phyloP scores from a whole-genome alignment of 2,888 invertebrate genomes.

The Augochlorella aurata region DNA sequence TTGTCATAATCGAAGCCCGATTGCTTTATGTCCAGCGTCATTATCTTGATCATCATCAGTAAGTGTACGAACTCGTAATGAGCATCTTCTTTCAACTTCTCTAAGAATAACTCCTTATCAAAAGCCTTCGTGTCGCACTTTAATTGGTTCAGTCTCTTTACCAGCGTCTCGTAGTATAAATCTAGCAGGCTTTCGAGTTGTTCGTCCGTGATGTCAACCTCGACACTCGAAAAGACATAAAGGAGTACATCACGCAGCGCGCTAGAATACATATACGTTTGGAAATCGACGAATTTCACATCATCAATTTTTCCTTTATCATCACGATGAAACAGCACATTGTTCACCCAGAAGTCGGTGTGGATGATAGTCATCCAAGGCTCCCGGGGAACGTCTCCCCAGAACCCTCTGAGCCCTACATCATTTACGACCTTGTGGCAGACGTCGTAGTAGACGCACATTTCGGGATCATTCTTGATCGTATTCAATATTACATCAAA shows the following conservation, averaged over 20 bases:
- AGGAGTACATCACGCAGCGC: slow-evolving; percentile 84
- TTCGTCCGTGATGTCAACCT: slow-evolving; percentile 80
- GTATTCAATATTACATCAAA: slow-evolving; percentile 53
- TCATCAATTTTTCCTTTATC: slow-evolving; percentile 77
- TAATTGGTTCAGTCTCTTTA: slow-evolving; percentile 80
- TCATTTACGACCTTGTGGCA: slow-evolving; percentile 40
- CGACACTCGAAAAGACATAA: slow-evolving; percentile 84
- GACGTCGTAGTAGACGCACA: slow-evolving; percentile 56
- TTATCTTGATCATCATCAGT: slow-evolving; percentile 71
- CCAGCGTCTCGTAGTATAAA: slow-evolving; percentile 83
- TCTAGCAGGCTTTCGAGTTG: slow-evolving; percentile 83
- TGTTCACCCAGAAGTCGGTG: slow-evolving; percentile 86
- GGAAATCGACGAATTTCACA: slow-evolving; percentile 85
- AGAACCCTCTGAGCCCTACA: not conserved
- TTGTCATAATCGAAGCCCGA: slow-evolving; percentile 43
- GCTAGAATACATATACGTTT: slow-evolving; percentile 83
- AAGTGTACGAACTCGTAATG: slow-evolving; percentile 72
- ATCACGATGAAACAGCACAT: slow-evolving; percentile 84
- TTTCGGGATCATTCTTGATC: slow-evolving; percentile 74
- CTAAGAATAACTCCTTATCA: slow-evolving; percentile 66
- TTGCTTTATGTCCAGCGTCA: slow-evolving; percentile 66
- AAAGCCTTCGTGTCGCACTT: slow-evolving; percentile 73
- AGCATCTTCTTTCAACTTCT: slow-evolving; percentile 66
- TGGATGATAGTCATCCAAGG: slow-evolving; percentile 84
- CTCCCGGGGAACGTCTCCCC: slow-evolving; percentile 67